Percentiles rank a stretch among this genome's conserved stretches.
Evolutionary conservation across 2,113 vertebrate genomes (phyloP).

Genomic region (Platysteira castanea): DNA sequence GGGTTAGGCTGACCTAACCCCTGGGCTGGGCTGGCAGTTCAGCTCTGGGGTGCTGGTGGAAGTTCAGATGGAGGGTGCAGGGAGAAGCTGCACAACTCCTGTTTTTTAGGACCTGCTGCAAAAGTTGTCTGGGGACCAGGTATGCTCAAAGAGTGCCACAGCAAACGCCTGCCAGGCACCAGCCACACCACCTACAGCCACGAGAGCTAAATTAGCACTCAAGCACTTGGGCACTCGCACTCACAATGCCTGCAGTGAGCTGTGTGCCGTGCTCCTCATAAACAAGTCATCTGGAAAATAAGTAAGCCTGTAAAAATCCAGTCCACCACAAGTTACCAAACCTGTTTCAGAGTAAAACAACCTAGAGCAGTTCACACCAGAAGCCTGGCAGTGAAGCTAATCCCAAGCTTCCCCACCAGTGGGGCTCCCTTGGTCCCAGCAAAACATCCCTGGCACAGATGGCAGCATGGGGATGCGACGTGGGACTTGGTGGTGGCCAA

Average conservation of each 20-base stretch:
- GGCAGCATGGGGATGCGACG: not conserved
- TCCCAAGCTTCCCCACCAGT: not conserved
- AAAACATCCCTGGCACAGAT: not conserved
- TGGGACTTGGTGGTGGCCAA: not conserved
- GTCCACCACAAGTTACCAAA: conserved; percentile 44
- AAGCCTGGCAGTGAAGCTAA: not conserved
- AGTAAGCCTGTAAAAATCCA: conserved; percentile 48
- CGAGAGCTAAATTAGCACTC: conserved; percentile 6
- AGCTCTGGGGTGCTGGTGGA: not conserved
- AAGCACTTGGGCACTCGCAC: not conserved
- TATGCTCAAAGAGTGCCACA: not conserved
- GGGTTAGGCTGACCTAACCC: not conserved
- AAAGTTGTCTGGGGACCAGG: not conserved
- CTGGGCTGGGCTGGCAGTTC: not conserved
- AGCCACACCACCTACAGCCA: conserved; percentile 22
- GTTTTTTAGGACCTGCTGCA: not conserved
- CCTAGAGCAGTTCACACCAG: not conserved
- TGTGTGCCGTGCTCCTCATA: not conserved
- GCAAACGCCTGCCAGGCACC: not conserved
- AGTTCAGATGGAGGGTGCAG: not conserved
- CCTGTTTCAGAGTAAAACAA: conserved; percentile 42
- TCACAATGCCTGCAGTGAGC: conserved; percentile 21
- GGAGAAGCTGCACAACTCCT: not conserved
- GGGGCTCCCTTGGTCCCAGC: not conserved
- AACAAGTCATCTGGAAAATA: conserved; percentile 65